These are phyloP conservation scores for Nyctibius grandis DNA, from an alignment of 2,797 vertebrate species.

Conservation along the genomic window DNA sequence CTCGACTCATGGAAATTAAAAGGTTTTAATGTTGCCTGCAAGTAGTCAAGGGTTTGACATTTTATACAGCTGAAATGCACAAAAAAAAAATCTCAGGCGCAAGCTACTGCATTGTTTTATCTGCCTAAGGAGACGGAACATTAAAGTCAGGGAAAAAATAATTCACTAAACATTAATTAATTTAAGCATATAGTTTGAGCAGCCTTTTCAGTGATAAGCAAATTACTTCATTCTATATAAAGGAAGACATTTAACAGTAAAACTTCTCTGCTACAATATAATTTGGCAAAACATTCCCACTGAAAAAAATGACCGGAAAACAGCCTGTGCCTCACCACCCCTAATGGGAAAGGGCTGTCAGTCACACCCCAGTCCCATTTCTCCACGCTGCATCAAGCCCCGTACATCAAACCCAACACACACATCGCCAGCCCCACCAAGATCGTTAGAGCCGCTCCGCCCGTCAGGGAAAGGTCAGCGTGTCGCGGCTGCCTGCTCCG, in stretches of 20 bases:
- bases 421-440: constrained; percentile 72
- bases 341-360: constrained; percentile 48
- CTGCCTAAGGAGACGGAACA: constrained; percentile 37
- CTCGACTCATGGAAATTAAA: neutral
- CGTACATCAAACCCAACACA: constrained; percentile 62
- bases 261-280: constrained; percentile 24
- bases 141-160: constrained; percentile 57
- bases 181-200: constrained; percentile 35
- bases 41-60: constrained; percentile 49
- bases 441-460: constrained; percentile 68
- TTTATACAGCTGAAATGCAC: neutral
- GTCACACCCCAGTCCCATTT: neutral
- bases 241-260: constrained; percentile 19
- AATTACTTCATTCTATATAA: constrained; percentile 19
- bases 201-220: constrained; percentile 55
- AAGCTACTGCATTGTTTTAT: constrained; percentile 35
- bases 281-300: neutral
- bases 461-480: constrained; percentile 66
- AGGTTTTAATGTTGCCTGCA: constrained; percentile 32
- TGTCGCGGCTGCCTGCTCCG: constrained; percentile 13
- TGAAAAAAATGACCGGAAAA: constrained; percentile 27
- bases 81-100: neutral
- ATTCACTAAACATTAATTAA: constrained; percentile 66
- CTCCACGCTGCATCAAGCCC: constrained; percentile 32
- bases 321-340: neutral